Evolutionary conservation across 2,113 vertebrate genomes (phyloP), one percentile per base, ranked within the genome.

Genomic region (Ovis canadensis): DNA sequence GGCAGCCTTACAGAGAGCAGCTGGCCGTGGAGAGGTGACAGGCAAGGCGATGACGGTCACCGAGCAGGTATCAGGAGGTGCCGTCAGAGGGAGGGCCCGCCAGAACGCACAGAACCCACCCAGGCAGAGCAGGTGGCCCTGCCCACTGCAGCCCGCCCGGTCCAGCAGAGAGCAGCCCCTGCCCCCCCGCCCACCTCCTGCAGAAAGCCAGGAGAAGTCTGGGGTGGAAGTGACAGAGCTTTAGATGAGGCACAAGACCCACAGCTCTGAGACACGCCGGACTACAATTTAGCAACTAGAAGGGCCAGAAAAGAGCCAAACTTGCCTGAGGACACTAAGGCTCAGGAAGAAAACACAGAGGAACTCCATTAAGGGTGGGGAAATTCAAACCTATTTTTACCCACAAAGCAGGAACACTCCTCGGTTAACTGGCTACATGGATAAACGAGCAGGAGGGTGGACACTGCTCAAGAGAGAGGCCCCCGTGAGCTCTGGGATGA

Each of bases 341-440:
- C 25, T 60, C 43, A 55, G 50, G 45, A 40, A 89, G 57, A 59
- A 33, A 59, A 14, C 25, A 16, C 4, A 6, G 4, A 55, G 43
- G 27, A 81, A 82, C 4, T 36, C 6, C 2, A 12, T 29, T 3
- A 40, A 43, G 29, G 36, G 45, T 1, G 5, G 74, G 45, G 55
- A 67, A 36, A 40, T 33, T 52, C 50, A 95, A 95, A 25, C n/a
- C 8, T 14, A 1, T 13, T 54, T 54, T 84, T 40, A 83, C 57
- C 23, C 83, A 33, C 4, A 0, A 43, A 45, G 67, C 19, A 3
- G 0, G 3, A 52, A 40, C 52, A 33, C 15, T 3, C 10, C 19
- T 3, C 3, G 0, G 19, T 5, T 12, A 81, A 12, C 50, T 8
- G 25, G 52, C 52, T 43, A 12, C 1, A 1, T 1, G 12, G 50